Conservation (phyloP, 2,888 invertebrate genomes). For the Drosophila fungiperda region DNA sequence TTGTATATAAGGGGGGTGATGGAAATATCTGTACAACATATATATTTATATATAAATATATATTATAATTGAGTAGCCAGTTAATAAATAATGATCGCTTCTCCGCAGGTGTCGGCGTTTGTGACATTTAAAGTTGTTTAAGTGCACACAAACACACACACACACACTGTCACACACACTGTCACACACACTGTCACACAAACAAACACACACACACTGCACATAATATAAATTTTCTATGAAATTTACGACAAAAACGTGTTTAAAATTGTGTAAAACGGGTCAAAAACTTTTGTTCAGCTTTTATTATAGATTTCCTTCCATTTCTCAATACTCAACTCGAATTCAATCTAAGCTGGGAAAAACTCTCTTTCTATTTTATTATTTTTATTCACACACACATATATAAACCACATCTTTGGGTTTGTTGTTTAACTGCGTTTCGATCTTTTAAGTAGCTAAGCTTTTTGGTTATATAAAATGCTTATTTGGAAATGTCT, state of each 20-base stretch:
- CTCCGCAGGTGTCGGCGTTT: conserved; percentile 10
- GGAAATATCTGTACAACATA: not conserved
- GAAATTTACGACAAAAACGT: conserved; percentile 32
- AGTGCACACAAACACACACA: not conserved
- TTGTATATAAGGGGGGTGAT: not conserved
- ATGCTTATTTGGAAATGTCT: conserved; percentile 27
- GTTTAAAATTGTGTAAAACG: conserved; percentile 30
- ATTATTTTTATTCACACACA: conserved; percentile 9
- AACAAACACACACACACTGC: not conserved
- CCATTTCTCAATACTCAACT: conserved; percentile 25
- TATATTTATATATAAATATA: not conserved
- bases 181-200: not conserved
- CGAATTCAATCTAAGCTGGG: conserved; percentile 18
- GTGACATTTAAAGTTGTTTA: conserved; percentile 2
- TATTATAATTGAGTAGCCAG: conserved; percentile 6
- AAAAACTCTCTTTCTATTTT: conserved; percentile 32
- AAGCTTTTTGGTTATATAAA: conserved; percentile 26
- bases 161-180: not conserved
- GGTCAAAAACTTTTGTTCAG: conserved; percentile 17
- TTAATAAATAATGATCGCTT: conserved; percentile 7
- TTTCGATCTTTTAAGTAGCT: conserved; percentile 20
- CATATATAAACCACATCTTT: not conserved
- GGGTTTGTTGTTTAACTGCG: not conserved
- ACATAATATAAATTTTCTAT: not conserved
- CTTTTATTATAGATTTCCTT: conserved; percentile 24